A percentile compares a stretch with the other conserved stretches of the same genome.
These are phyloP conservation scores for Sphaeramia orbicularis DNA, from an alignment of 2,797 vertebrate genomes.

Conservation along the genomic window DNA sequence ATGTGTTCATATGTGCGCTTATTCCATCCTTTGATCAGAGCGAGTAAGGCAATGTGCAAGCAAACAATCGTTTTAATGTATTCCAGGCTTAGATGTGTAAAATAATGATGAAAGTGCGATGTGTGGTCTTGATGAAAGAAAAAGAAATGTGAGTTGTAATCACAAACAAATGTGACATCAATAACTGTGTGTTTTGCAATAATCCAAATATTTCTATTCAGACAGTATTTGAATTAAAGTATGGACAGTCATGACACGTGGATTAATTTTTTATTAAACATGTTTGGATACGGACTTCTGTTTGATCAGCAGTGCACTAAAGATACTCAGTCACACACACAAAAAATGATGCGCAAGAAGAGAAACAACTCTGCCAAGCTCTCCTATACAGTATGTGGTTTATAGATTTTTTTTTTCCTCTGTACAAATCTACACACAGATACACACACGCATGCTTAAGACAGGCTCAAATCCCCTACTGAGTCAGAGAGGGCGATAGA, in stretches of 20 bases:
- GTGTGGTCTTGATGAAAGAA: constrained; percentile 39
- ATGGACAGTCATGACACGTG: constrained; percentile 17
- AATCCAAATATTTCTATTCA: constrained; percentile 19
- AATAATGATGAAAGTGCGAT: constrained; percentile 43
- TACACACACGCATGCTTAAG: constrained; percentile 41
- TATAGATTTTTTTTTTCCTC: constrained; percentile 70
- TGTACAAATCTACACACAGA: constrained; percentile 16
- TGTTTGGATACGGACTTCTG: constrained; percentile 1
- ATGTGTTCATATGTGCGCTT: constrained; percentile 41
- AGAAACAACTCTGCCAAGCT: constrained; percentile 31
- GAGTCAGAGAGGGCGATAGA: constrained; percentile 30
- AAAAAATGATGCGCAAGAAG: constrained; percentile 22
- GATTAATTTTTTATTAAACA: background rate
- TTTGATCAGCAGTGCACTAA: constrained; percentile 13
- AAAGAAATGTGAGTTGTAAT: constrained; percentile 15
- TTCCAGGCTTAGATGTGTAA: constrained; percentile 46
- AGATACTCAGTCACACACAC: constrained; percentile 2
- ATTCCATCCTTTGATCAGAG: constrained; percentile 60
- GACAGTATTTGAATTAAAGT: constrained; percentile 1
- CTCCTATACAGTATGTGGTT: constrained; percentile 42
- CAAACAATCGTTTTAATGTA: constrained; percentile 40
- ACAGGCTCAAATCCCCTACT: constrained; percentile 47
- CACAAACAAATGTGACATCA: constrained; percentile 37
- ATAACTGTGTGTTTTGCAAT: constrained; percentile 15
- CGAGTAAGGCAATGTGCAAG: constrained; percentile 46